A percentile compares a stretch with the other conserved stretches of the same genome.
Conservation (phyloP, 2,113 vertebrate species). For the Centrocercus urophasianus region DNA sequence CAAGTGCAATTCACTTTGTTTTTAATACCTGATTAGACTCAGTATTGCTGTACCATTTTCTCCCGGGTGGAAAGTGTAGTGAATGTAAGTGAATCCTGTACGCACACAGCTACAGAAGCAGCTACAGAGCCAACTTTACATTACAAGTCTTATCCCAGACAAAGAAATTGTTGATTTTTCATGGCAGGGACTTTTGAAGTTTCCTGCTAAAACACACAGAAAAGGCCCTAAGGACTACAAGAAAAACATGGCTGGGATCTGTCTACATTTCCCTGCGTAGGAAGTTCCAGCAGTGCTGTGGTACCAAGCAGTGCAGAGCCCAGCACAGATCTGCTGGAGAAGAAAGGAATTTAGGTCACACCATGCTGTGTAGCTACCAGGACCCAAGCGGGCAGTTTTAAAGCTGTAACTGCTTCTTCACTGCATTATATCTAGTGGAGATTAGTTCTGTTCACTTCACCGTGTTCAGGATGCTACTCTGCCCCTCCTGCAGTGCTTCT, state of each 20-base stretch:
- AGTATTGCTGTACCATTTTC: neutral
- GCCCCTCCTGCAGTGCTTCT: neutral
- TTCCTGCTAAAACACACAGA: neutral
- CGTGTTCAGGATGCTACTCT: neutral
- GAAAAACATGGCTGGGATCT: neutral
- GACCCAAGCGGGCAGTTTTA: neutral
- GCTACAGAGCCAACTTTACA: neutral
- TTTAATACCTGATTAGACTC: constrained; percentile 32
- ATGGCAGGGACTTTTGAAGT: neutral
- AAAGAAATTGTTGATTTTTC: neutral
- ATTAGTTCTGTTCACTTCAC: neutral
- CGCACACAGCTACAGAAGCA: neutral
- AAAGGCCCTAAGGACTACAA: neutral
- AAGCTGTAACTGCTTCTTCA: neutral
- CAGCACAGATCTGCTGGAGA: neutral
- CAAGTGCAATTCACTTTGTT: constrained; percentile 20
- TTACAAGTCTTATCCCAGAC: neutral
- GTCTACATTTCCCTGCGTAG: neutral
- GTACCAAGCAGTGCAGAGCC: neutral
- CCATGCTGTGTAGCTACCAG: neutral
- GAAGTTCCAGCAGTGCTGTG: neutral
- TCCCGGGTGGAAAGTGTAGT: neutral
- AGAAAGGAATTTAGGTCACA: neutral
- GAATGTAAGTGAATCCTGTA: neutral
- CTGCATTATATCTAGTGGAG: neutral